These are phyloP conservation scores for Micronycteris hirsuta DNA, from an alignment of 2,113 vertebrate genomes.

Conservation along the genomic window DNA sequence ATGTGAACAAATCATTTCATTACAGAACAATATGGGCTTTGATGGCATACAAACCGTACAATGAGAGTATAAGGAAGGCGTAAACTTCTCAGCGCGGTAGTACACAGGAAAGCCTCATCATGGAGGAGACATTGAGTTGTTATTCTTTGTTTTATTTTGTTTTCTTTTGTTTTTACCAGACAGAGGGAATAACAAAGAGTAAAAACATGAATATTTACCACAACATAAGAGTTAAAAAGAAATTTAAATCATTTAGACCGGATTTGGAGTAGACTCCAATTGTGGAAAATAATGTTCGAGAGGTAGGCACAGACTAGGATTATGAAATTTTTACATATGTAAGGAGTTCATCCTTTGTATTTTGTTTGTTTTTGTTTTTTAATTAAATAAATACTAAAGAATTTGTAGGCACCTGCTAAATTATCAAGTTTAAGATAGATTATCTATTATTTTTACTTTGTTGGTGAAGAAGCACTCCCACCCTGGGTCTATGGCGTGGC, in stretches of 20 bases:
- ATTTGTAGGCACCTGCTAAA: neutral
- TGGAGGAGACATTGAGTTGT: neutral
- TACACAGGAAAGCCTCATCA: neutral
- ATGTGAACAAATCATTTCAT: neutral
- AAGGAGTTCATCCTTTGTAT: neutral
- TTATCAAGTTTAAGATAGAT: neutral
- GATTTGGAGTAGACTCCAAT: neutral
- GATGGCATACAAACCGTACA: neutral
- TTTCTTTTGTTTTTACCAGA: neutral
- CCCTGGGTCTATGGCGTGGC: neutral
- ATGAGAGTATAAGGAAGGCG: neutral
- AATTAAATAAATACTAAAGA: neutral
- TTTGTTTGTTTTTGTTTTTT: neutral
- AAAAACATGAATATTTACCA: neutral
- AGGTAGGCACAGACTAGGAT: neutral
- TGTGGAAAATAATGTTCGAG: neutral
- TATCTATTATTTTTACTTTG: neutral
- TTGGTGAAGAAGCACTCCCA: neutral
- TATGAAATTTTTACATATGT: neutral
- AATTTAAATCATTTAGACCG: neutral
- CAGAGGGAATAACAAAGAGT: neutral
- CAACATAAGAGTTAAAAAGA: neutral
- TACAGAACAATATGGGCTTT: neutral
- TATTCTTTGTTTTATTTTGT: neutral
- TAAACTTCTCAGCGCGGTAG: neutral